Evolutionary conservation across 2,113 vertebrate genomes (phyloP), one percentile per base, ranked within the genome.

Genomic region (Pelodiscus sinensis): DNA sequence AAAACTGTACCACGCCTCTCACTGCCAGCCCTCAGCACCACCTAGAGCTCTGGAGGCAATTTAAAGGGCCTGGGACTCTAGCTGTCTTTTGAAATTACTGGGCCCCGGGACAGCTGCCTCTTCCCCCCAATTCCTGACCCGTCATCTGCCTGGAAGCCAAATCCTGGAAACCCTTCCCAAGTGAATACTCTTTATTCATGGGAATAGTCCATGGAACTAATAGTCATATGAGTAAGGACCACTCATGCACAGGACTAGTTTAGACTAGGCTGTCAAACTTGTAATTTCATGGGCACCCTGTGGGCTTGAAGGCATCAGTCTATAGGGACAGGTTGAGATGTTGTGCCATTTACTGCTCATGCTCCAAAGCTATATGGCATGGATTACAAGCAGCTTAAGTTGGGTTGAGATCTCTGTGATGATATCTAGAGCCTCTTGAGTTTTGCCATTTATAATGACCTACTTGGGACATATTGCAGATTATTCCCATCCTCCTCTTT

Each of bases 331-430:
- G 86, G 80, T 80, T 93, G 92, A 90, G 94, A 92, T 79, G 82
- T 55, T 93, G 92, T 93, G 92, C 90, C 93, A 87, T 92, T 62
- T 91, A 50, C 62, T 85, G 84, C 91, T 96, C 90, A 86, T 31
- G 7, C 57, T 81, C 80, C 89, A 86, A 73, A 92, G 62, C 77
- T 86, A n/a, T 89, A 50, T 65, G 57, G 54, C 58, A 77, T 79
- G 86, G 93, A 8, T 92, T 95, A 88, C 86, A 93, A 94, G 88
- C 94, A 91, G 80, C 71, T 73, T 73, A 19, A 73, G 24, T 19
- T 4, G 38, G 71, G 8, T 22, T 75, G 19, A 75, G 35, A 75
- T 44, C 35, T 44, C 18, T 75, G 15, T 75, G n/a, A 19, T 75
- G 71, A 44, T 44, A 75, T 24, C 71, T 75, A 75, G 9, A 24